Conservation (phyloP, 2,797 vertebrate species). For the Gorsachius magnificus region DNA sequence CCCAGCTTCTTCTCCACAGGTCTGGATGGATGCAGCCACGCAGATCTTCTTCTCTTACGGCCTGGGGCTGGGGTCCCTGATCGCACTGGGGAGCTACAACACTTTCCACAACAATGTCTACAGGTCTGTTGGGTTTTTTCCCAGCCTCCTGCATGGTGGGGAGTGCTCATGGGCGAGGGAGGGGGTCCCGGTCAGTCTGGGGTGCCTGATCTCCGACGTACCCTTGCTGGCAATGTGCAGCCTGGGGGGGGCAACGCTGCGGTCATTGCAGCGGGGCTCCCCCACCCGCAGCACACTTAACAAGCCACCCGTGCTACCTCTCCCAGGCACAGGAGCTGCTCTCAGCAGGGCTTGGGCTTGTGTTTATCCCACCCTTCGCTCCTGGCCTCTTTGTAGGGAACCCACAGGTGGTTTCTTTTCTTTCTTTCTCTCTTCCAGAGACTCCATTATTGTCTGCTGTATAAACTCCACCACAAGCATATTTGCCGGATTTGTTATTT, state of each 20-base stretch:
- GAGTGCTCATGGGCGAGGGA: background rate
- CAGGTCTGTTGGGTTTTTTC: constrained; percentile 67
- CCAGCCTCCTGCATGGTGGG: rapidly evolving
- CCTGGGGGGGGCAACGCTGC: rapidly evolving
- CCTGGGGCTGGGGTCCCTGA: constrained; percentile 89
- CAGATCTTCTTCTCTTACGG: constrained; percentile 95
- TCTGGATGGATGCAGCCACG: constrained; percentile 93
- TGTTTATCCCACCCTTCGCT: background rate
- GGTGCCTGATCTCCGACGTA: background rate
- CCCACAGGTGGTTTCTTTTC: background rate
- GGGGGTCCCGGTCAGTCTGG: background rate
- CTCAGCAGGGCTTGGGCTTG: background rate
- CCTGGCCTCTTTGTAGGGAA: background rate
- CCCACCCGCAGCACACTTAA: background rate
- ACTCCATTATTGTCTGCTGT: constrained; percentile 90
- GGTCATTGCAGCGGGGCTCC: rapidly evolving
- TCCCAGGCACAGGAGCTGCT: background rate
- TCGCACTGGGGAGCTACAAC: constrained; percentile 93
- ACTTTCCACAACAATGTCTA: constrained; percentile 89
- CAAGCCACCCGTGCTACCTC: rapidly evolving
- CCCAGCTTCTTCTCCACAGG: constrained; percentile 61
- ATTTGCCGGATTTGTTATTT: constrained; percentile 92
- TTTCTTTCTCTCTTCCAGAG: constrained; percentile 73
- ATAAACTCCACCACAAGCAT: constrained; percentile 92
- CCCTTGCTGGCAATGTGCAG: background rate